A percentile compares a stretch with the other conserved stretches of the same genome.
phyloP scores from a whole-genome alignment of 1,140 invertebrate species.

The Cydia fagiglandana region DNA sequence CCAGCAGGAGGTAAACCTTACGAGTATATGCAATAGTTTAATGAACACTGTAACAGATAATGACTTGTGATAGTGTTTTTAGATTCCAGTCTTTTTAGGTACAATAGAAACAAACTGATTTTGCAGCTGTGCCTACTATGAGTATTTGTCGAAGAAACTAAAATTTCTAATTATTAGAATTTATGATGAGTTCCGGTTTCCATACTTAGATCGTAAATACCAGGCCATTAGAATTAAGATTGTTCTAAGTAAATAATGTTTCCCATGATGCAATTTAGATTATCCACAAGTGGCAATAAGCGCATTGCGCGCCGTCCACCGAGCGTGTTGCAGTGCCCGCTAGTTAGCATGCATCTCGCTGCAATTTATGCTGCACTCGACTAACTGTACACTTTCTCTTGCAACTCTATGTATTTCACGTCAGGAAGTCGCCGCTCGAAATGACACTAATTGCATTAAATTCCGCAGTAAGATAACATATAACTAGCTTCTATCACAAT shows the following conservation, averaged over 20 bases:
- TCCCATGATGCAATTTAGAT: slow-evolving; percentile 1
- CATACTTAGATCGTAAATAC: too few relatives aligned
- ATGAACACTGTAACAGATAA: too few relatives aligned
- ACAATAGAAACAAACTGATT: too few relatives aligned
- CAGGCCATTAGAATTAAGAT: not conserved
- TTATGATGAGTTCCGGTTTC: too few relatives aligned
- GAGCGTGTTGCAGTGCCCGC: slow-evolving; percentile 28
- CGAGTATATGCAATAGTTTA: too few relatives aligned
- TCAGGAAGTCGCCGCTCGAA: not conserved
- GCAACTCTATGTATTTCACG: slow-evolving; percentile 34
- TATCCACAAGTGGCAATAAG: not conserved
- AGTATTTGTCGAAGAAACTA: too few relatives aligned
- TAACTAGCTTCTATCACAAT: too few relatives aligned
- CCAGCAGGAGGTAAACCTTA: too few relatives aligned
- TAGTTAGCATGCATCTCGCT: slow-evolving; percentile 38
- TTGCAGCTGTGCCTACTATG: too few relatives aligned
- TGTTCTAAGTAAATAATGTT: not conserved
- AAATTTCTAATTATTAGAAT: too few relatives aligned
- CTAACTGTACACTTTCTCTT: slow-evolving; percentile 41
- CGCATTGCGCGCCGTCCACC: slow-evolving; percentile 13
- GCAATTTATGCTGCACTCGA: slow-evolving; percentile 40
- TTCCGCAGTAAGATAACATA: not conserved
- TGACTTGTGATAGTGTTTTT: too few relatives aligned
- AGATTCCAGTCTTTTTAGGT: too few relatives aligned
- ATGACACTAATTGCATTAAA: not conserved